Evolutionary conservation across 2,113 vertebrate species (phyloP).

Genomic region (Candoia aspera): DNA sequence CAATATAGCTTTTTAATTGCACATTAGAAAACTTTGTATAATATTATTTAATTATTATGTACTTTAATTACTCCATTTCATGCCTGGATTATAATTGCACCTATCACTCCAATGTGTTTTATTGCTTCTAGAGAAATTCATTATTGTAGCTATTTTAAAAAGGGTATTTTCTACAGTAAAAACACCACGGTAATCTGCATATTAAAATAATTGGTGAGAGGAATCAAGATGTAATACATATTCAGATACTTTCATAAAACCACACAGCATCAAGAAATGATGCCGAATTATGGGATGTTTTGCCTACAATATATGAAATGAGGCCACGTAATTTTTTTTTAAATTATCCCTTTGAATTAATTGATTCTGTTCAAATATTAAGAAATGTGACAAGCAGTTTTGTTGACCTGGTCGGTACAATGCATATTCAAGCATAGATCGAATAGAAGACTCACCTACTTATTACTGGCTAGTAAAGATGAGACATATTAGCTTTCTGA

Average conservation of each 20-base stretch:
- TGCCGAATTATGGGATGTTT: slow-evolving; percentile 41
- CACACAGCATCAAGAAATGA: slow-evolving; percentile 34
- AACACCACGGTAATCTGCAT: background rate
- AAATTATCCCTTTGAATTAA: slow-evolving; percentile 54
- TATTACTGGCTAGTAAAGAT: slow-evolving; percentile 29
- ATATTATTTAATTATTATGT: background rate
- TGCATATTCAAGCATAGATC: slow-evolving; percentile 22
- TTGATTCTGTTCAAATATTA: slow-evolving; percentile 59
- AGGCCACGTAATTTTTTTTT: slow-evolving; percentile 40
- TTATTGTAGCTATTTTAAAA: slow-evolving; percentile 5
- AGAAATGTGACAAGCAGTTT: slow-evolving; percentile 32
- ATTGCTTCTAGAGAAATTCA: slow-evolving; percentile 5
- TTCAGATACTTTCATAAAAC: slow-evolving; percentile 41
- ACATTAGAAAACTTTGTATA: background rate
- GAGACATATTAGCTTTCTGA: slow-evolving; percentile 24
- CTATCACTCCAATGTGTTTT: background rate
- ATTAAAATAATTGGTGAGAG: slow-evolving; percentile 4
- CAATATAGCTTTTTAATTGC: background rate
- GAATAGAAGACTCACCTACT: slow-evolving; percentile 33
- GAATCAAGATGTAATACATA: slow-evolving; percentile 41
- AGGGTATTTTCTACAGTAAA: slow-evolving; percentile 9
- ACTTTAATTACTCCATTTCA: background rate
- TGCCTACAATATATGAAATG: slow-evolving; percentile 45
- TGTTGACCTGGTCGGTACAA: slow-evolving; percentile 45
- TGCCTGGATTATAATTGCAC: slow-evolving; percentile 22